Evolutionary conservation across 2,888 invertebrate genomes (phyloP).

Genomic region (Pegoplata infirma): DNA sequence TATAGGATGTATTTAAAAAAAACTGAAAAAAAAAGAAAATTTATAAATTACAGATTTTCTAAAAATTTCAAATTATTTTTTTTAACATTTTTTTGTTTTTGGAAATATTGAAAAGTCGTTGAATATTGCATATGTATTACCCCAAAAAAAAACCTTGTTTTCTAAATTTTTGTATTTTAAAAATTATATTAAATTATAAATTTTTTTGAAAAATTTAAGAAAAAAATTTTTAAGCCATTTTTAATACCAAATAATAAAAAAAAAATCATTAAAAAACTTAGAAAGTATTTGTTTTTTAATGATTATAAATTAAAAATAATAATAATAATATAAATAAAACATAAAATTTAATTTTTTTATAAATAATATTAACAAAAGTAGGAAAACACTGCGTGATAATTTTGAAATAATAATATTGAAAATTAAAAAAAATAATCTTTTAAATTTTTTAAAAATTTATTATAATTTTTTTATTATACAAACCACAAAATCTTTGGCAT

Average conservation of each 20-base stretch:
- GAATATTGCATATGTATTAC: no score
- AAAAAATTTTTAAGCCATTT: conserved; percentile 55
- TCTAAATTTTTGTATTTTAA: conserved; percentile 27
- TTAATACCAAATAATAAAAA: conserved; percentile 61
- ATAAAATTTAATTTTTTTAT: conserved; percentile 11
- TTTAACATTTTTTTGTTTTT: neutral
- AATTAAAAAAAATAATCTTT: conserved; percentile 6
- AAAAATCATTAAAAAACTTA: conserved; percentile 33
- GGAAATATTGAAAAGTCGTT: no score
- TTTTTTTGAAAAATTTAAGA: conserved; percentile 30
- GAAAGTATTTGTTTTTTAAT: no score
- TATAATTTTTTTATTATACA: neutral
- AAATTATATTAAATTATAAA: conserved; percentile 43
- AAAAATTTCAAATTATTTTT: neutral
- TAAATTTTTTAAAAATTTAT: conserved; percentile 11
- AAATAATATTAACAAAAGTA: conserved; percentile 39
- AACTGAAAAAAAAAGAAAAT: neutral
- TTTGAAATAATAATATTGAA: conserved; percentile 49
- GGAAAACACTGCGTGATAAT: conserved; percentile 59
- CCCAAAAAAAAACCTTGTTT: conserved; percentile 26
- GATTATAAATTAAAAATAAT: conserved; percentile 20
- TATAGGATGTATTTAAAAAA: neutral
- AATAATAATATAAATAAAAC: conserved; percentile 4
- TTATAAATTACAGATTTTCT: conserved; percentile 14
- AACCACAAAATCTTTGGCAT: conserved; percentile 52